Evolutionary conservation across 2,797 vertebrate genomes (phyloP).

Genomic region (Sparus aurata): DNA sequence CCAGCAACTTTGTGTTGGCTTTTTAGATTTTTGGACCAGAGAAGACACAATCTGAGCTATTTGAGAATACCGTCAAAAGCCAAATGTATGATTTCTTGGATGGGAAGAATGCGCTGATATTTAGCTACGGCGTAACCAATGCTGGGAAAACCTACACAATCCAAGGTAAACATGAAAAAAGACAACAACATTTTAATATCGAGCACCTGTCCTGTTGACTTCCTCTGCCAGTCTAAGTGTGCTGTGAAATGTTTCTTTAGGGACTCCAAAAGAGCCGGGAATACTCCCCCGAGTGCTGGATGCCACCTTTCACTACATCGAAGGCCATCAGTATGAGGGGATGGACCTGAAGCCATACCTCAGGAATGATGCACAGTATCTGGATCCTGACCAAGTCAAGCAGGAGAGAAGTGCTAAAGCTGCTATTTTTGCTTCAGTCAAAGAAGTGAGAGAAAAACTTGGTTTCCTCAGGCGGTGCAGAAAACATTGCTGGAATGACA

Average conservation of each 20-base stretch:
- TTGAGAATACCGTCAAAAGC: conserved; percentile 87
- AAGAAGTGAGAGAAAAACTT: conserved; percentile 83
- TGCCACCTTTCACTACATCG: conserved; percentile 85
- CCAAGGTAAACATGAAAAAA: conserved; percentile 84
- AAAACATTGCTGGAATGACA: too few relatives aligned
- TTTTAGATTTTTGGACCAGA: conserved; percentile 90
- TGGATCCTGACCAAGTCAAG: conserved; percentile 87
- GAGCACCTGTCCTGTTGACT: accelerated
- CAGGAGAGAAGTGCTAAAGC: conserved; percentile 87
- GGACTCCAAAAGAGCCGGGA: conserved; percentile 89
- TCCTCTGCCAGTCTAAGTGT: background rate
- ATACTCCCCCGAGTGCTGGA: conserved; percentile 90
- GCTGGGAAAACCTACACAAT: conserved; percentile 95
- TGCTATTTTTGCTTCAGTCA: conserved; percentile 85
- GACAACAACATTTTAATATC: background rate
- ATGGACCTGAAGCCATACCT: conserved; percentile 92
- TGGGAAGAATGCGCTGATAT: conserved; percentile 90
- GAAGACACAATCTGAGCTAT: conserved; percentile 87
- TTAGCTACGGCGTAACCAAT: conserved; percentile 95
- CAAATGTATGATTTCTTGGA: conserved; percentile 85
- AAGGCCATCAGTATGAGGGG: conserved; percentile 82
- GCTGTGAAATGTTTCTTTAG: conserved; percentile 64
- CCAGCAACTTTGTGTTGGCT: background rate
- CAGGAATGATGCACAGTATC: conserved; percentile 84
- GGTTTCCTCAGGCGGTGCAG: background rate